These are phyloP conservation scores for Heterochromis multidens DNA, from an alignment of 2,113 vertebrate species.

Conservation along the genomic window DNA sequence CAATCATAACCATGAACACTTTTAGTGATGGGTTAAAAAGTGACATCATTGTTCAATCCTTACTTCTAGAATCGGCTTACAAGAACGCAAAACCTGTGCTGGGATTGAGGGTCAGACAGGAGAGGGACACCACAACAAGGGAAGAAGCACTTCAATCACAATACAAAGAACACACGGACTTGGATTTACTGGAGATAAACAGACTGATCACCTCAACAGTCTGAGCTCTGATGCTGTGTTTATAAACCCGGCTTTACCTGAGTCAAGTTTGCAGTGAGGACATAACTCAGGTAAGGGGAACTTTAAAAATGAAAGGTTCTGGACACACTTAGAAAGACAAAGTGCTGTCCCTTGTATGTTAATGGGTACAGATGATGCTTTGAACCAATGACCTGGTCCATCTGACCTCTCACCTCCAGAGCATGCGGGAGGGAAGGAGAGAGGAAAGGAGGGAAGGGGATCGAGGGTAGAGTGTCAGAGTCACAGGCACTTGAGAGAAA, in stretches of 20 bases:
- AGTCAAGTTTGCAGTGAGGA: background rate
- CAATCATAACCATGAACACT: background rate
- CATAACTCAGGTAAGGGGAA: background rate
- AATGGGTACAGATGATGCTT: background rate
- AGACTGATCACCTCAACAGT: conserved; percentile 15
- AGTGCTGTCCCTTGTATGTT: background rate
- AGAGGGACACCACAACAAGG: background rate
- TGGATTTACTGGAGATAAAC: conserved; percentile 4
- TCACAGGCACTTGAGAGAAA: conserved; percentile 71
- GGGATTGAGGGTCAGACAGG: background rate
- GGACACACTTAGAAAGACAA: background rate
- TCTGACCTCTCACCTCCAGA: conserved; percentile 12
- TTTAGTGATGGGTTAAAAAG: background rate
- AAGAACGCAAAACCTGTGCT: background rate
- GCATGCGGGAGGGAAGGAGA: background rate
- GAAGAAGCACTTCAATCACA: background rate
- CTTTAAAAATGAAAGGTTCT: background rate
- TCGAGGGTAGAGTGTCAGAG: background rate
- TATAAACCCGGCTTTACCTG: background rate
- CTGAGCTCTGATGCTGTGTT: background rate
- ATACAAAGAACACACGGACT: background rate
- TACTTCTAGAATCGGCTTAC: background rate
- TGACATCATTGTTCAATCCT: background rate
- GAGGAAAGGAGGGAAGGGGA: background rate
- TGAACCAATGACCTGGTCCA: background rate